Evolutionary conservation across 2,888 invertebrate genomes (phyloP).

Genomic region (Hyppa rectilinea): DNA sequence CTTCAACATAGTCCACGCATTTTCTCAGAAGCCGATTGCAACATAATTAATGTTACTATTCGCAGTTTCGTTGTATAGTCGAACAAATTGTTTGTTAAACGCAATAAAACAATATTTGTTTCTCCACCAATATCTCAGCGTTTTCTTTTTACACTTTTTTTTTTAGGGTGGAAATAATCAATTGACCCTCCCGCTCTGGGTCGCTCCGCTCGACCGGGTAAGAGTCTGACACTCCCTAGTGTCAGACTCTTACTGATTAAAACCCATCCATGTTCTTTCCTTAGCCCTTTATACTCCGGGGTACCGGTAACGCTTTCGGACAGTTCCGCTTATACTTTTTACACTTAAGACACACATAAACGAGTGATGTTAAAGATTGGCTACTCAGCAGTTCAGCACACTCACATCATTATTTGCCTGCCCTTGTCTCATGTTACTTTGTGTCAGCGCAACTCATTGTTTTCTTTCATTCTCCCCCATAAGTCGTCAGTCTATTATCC

Average conservation of each 20-base stretch:
- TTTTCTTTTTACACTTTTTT: too few relatives aligned
- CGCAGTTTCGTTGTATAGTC: conserved; percentile 57
- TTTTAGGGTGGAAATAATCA: too few relatives aligned
- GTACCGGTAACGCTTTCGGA: too few relatives aligned
- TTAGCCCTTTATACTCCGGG: too few relatives aligned
- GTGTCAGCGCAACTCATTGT: background rate
- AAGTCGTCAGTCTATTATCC: background rate
- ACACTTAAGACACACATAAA: background rate
- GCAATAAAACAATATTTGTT: too few relatives aligned
- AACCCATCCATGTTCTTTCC: too few relatives aligned
- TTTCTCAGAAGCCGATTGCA: conserved; percentile 62
- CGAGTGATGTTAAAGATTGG: background rate
- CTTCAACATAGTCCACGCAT: conserved; percentile 38
- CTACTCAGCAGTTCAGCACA: background rate
- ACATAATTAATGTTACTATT: conserved; percentile 61
- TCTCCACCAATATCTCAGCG: too few relatives aligned
- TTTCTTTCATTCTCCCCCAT: background rate
- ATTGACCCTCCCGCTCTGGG: too few relatives aligned
- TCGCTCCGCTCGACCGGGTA: too few relatives aligned
- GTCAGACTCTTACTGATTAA: too few relatives aligned
- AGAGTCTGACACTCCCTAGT: too few relatives aligned
- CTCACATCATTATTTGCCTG: background rate
- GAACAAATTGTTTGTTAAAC: background rate
- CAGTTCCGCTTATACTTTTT: too few relatives aligned
- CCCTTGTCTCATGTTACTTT: background rate